Base-by-base conservation (phyloP, 2,113 vertebrate species). In the Pandion haliaetus region DNA sequence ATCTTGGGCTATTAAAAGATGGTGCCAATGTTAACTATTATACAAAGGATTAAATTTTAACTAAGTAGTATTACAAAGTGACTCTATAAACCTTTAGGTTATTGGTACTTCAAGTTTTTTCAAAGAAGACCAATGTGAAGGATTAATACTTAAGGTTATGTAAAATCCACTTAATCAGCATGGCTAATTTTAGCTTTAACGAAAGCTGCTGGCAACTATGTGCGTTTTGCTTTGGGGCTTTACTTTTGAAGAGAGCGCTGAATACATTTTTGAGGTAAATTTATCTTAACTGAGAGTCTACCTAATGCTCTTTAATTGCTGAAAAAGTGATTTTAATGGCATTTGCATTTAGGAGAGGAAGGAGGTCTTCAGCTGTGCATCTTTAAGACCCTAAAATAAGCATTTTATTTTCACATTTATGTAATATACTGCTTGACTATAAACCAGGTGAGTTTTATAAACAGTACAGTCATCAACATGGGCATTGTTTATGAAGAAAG, bases 101-200 rank as follows among this genome's bases (percentile, higher is more conserved):
- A 86, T 91, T 97, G 85, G 94, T 92, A 93, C 66, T 92, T 88
- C 52, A 86, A 90, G 82, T 42, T 92, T 95, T 97, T 95, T 88
- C 90, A 96, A 89, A 96, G 91, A 93, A 86, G 82, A 83, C 94
- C 92, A 96, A 89, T 96, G 90, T 82, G 88, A 93, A 85, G 96
- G 95, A 97, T 97, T 98, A 97, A 96, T 87, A 79, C 93, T 94
- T 97, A 62, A 91, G 92, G 96, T 97, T 96, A 96, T 97, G 87
- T 73, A 97, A 97, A 97, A 98, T 97, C 95, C 96, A 97, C 91
- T 96, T 98, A 97, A 97, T 97, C 97, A 95, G 95, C 95, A 96
- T 90, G 82, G 96, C 95, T 98, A 98, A 97, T 97, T 97, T 98
- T 98, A 97, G 95, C 92, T 97, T 97, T 92, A 95, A 97, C 91